phyloP scores from a whole-genome alignment of 2,113 vertebrate species.

The Mastomys natalensis region DNA sequence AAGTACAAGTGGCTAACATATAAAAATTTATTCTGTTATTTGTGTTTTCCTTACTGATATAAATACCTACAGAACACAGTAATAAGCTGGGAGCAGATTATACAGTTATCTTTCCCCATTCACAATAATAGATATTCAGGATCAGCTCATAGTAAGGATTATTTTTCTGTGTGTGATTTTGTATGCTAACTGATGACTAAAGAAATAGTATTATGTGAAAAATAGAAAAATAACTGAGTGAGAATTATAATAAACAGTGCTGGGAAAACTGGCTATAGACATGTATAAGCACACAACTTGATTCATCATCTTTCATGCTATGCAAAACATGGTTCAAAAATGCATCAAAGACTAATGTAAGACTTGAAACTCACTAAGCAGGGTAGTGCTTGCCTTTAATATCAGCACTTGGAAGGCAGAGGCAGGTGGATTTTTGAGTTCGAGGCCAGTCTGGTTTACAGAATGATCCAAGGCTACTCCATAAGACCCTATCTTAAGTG shows the following conservation, averaged over 20 bases:
- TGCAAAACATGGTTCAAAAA: background rate
- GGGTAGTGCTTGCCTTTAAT: background rate
- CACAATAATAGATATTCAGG: constrained; percentile 19
- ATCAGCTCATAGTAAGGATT: background rate
- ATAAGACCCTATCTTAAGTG: background rate
- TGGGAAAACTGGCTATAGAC: background rate
- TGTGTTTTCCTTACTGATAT: constrained; percentile 41
- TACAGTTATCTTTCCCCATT: background rate
- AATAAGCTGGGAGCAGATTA: background rate
- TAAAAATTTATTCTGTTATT: background rate
- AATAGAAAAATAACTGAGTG: constrained; percentile 32
- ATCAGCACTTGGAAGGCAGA: background rate
- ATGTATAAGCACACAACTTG: background rate
- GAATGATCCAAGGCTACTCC: background rate
- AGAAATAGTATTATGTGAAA: constrained; percentile 24
- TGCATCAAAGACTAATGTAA: background rate
- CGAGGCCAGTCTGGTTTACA: background rate
- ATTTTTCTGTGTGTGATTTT: constrained; percentile 47
- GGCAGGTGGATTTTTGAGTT: background rate
- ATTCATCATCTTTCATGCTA: background rate
- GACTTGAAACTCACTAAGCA: background rate
- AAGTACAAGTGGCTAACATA: constrained; percentile 27
- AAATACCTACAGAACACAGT: background rate
- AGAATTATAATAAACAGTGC: constrained; percentile 40
- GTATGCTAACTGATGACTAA: constrained; percentile 41